Percentiles rank a stretch among this genome's conserved stretches.
Evolutionary conservation across 1,140 invertebrate species (phyloP).

Genomic region (Bombus vancouverensis): DNA sequence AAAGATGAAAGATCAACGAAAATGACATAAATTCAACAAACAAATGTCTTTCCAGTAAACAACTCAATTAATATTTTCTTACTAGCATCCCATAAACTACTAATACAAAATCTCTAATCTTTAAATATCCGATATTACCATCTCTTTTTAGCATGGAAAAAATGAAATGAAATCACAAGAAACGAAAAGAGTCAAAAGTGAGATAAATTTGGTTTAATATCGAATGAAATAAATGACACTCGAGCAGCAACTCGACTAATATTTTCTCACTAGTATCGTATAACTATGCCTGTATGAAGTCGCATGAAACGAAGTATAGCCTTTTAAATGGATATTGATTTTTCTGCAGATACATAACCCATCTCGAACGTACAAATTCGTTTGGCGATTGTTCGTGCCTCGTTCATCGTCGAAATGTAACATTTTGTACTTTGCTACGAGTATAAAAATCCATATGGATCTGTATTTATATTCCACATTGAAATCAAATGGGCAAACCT

Average conservation of each 20-base stretch:
- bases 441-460: background rate
- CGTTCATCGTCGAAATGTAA: background rate
- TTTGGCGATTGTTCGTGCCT: conserved; percentile 8
- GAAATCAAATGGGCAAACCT: background rate
- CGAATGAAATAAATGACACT: background rate
- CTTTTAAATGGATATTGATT: conserved; percentile 38
- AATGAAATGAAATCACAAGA: background rate
- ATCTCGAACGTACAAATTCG: conserved; percentile 22
- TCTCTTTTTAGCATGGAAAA: too few relatives aligned
- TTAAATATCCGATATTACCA: too few relatives aligned
- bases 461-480: too few relatives aligned
- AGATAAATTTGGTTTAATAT: background rate
- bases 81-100: background rate
- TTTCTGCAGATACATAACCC: conserved; percentile 9
- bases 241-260: background rate
- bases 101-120: too few relatives aligned
- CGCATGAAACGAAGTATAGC: conserved; percentile 13
- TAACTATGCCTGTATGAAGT: background rate
- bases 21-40: too few relatives aligned
- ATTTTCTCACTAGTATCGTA: conserved; percentile 15
- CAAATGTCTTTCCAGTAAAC: too few relatives aligned
- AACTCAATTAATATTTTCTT: background rate
- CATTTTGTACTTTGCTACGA: background rate
- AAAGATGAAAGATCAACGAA: too few relatives aligned
- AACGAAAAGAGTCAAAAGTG: background rate